Evolutionary conservation across 1,140 invertebrate species (phyloP).

Genomic region (Callitettix versicolor): DNA sequence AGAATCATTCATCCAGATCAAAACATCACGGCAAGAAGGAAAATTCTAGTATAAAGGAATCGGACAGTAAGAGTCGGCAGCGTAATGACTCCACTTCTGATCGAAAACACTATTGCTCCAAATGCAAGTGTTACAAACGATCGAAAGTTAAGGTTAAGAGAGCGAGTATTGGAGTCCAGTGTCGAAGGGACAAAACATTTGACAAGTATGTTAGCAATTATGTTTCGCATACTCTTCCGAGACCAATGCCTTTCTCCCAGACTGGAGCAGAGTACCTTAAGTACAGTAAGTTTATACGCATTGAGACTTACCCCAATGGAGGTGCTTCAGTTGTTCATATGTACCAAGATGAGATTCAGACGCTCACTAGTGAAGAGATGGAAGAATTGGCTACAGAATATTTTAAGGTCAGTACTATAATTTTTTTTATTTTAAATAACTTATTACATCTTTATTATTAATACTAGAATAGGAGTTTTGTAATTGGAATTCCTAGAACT

Average conservation of each 20-base stretch:
- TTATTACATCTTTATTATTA: no score
- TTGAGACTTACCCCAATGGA: constrained; percentile 93
- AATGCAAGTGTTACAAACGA: constrained; percentile 47
- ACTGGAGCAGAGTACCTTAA: constrained; percentile 46
- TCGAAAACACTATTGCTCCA: constrained; percentile 36
- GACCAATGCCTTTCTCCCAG: constrained; percentile 31
- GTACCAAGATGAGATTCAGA: constrained; percentile 84
- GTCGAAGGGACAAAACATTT: constrained; percentile 36
- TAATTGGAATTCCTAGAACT: no score
- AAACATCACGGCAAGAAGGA: no score
- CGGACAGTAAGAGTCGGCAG: not conserved
- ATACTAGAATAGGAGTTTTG: no score
- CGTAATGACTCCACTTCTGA: not conserved
- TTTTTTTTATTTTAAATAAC: no score
- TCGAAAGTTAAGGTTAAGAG: constrained; percentile 50
- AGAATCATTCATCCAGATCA: no score
- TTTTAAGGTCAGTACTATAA: constrained; percentile 49
- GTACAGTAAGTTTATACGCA: constrained; percentile 64
- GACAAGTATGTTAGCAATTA: constrained; percentile 25
- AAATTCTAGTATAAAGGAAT: not conserved
- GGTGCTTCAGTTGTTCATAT: constrained; percentile 84
- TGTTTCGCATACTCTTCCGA: constrained; percentile 29
- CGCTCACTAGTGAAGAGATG: constrained; percentile 61
- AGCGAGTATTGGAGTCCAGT: constrained; percentile 50
- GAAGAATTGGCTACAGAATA: constrained; percentile 81